phyloP scores from a whole-genome alignment of 2,113 vertebrate genomes.

The Petrocephalus microphthalmus region DNA sequence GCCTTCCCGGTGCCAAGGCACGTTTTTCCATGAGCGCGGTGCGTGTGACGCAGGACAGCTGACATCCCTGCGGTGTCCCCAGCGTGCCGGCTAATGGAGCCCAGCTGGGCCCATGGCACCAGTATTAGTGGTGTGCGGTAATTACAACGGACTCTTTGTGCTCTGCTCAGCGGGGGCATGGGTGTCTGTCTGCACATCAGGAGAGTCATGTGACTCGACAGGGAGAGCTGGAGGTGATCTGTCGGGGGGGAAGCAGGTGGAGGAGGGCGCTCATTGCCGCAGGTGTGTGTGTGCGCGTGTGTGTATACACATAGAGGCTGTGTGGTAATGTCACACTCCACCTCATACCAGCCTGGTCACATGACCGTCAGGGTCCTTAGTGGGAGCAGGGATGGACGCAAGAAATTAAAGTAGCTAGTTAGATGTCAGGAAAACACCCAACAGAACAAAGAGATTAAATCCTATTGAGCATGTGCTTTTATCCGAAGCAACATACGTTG shows the following conservation, averaged over 20 bases:
- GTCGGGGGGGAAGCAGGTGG: neutral
- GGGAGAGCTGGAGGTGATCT: neutral
- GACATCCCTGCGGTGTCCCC: slow-evolving; percentile 44
- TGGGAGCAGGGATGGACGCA: neutral
- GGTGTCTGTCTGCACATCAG: slow-evolving; percentile 39
- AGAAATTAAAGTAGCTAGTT: neutral
- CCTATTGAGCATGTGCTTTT: neutral
- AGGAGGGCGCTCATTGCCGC: neutral
- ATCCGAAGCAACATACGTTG: neutral
- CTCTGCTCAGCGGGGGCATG: slow-evolving; percentile 18
- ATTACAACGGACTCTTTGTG: slow-evolving; percentile 49
- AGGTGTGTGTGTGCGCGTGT: neutral
- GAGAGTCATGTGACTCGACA: neutral
- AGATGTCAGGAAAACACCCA: neutral
- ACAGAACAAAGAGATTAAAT: neutral
- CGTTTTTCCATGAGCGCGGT: slow-evolving; percentile 36
- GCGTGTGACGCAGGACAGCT: slow-evolving; percentile 34
- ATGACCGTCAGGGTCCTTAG: neutral
- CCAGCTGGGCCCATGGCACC: slow-evolving; percentile 50
- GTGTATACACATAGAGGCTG: neutral
- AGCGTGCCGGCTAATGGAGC: slow-evolving; percentile 47
- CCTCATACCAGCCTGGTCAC: neutral
- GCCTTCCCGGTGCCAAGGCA: slow-evolving; percentile 47
- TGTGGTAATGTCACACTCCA: neutral
- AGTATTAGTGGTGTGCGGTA: slow-evolving; percentile 49